A percentile compares a stretch with the other conserved stretches of the same genome.
Conservation (phyloP, 2,888 invertebrate genomes). For the Stegana nigrithorax region DNA sequence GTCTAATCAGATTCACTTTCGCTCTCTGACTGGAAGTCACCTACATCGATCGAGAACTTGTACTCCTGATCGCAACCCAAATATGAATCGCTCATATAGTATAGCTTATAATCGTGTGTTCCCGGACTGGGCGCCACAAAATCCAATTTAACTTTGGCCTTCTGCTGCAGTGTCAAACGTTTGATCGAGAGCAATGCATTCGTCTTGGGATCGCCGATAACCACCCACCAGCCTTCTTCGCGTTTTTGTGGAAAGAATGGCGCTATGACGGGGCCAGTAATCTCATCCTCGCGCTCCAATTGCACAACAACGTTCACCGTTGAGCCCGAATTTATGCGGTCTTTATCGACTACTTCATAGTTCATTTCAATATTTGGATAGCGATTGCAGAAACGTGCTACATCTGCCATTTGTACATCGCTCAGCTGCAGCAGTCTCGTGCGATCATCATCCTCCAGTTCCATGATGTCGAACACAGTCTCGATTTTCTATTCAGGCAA, state of each 20-base stretch:
- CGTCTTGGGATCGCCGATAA: constrained; percentile 94
- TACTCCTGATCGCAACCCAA: constrained; percentile 99
- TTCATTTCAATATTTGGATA: constrained; percentile 98
- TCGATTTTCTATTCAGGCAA: constrained; percentile 73
- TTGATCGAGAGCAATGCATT: constrained; percentile 98
- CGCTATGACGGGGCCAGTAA: constrained; percentile 96
- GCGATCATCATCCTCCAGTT: constrained; percentile 87
- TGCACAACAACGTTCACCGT: constrained; percentile 91
- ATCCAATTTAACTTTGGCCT: constrained; percentile 79
- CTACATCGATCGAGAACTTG: constrained; percentile 87
- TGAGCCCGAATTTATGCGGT: constrained; percentile 82
- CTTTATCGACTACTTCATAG: constrained; percentile 88
- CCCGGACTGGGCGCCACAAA: constrained; percentile 94
- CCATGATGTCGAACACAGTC: constrained; percentile 83
- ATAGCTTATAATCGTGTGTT: constrained; percentile 91
- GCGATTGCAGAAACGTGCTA: constrained; percentile 97
- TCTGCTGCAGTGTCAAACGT: constrained; percentile 92
- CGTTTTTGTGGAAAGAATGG: constrained; percentile 97
- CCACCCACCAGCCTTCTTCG: constrained; percentile 98
- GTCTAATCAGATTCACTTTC: constrained; percentile 72
- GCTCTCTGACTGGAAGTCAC: constrained; percentile 78
- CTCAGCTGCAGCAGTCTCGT: constrained; percentile 82
- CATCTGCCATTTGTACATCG: constrained; percentile 94
- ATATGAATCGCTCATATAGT: constrained; percentile 99
- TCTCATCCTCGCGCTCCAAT: constrained; percentile 96